Conservation (phyloP, 2,888 invertebrate genomes). For the Pyralis farinalis region DNA sequence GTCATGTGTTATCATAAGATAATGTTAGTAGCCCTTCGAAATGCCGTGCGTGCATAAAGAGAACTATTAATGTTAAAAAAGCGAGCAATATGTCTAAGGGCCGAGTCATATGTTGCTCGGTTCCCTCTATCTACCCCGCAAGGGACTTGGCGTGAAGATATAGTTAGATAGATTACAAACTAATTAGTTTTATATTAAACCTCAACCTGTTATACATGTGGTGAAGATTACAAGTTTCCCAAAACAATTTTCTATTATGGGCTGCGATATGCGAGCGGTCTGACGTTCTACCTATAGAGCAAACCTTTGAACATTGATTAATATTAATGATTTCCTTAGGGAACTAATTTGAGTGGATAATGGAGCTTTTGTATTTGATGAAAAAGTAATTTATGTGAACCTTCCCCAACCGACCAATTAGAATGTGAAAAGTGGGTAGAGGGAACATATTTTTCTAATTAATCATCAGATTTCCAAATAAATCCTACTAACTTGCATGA, state of each 20-base stretch:
- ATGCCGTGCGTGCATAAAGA: too few species aligned
- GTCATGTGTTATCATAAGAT: too few species aligned
- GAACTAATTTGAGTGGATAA: constrained; percentile 76
- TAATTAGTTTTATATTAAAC: too few species aligned
- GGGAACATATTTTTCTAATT: constrained; percentile 39
- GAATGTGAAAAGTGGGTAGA: constrained; percentile 48
- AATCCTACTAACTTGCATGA: constrained; percentile 24
- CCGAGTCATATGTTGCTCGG: too few species aligned
- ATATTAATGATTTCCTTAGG: constrained; percentile 71
- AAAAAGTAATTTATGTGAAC: constrained; percentile 68
- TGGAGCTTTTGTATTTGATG: constrained; percentile 67
- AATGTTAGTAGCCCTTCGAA: too few species aligned
- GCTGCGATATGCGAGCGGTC: constrained; percentile 7
- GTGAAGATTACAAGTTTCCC: background rate
- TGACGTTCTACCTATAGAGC: constrained; percentile 17
- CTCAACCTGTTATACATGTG: too few species aligned
- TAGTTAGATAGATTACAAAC: too few species aligned
- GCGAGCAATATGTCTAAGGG: too few species aligned
- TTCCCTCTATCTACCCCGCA: too few species aligned
- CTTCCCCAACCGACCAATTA: constrained; percentile 51
- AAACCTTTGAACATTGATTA: constrained; percentile 69
- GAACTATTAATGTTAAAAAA: too few species aligned
- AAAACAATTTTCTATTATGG: constrained; percentile 5
- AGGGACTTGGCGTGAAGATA: too few species aligned
- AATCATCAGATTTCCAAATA: constrained; percentile 40